Evolutionary conservation across 2,888 invertebrate genomes (phyloP).

Genomic region (Leucophora obtusa): DNA sequence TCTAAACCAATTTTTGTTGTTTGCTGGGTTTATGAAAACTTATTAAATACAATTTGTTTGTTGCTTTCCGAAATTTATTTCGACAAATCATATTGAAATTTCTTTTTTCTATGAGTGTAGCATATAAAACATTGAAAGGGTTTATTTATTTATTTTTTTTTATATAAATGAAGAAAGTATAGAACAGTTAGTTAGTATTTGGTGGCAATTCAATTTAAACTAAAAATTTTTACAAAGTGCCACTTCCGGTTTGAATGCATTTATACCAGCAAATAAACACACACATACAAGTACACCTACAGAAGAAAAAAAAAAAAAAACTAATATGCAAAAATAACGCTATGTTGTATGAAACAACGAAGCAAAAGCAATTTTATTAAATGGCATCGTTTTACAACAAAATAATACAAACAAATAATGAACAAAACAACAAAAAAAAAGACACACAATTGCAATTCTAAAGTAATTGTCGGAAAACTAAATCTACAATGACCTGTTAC

Average conservation of each 20-base stretch:
- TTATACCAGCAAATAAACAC: constrained; percentile 36
- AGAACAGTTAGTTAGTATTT: constrained; percentile 21
- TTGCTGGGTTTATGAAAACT: too few species aligned
- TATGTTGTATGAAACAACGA: constrained; percentile 48
- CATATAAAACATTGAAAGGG: not conserved
- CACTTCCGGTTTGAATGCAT: constrained; percentile 59
- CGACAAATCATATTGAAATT: too few species aligned
- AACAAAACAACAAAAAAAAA: constrained; percentile 9
- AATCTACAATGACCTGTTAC: constrained; percentile 64
- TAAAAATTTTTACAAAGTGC: constrained; percentile 57
- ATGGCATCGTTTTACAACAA: constrained; percentile 54
- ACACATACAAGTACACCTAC: not conserved
- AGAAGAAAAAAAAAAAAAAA: constrained; percentile 4
- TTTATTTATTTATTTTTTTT: constrained; percentile 12
- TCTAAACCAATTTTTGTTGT: too few species aligned
- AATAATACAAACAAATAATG: constrained; percentile 23
- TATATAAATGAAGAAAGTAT: not conserved
- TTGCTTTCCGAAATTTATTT: too few species aligned
- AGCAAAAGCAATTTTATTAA: constrained; percentile 61
- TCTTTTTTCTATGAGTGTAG: constrained; percentile 9
- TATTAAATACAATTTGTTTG: too few species aligned
- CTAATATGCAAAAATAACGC: constrained; percentile 51
- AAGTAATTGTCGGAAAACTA: constrained; percentile 58
- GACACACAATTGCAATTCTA: constrained; percentile 51
- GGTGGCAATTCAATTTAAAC: constrained; percentile 61